A percentile compares a stretch with the other conserved stretches of the same genome.
Conservation (phyloP, 2,797 vertebrate genomes). For the Schizopygopsis malacanthus region DNA sequence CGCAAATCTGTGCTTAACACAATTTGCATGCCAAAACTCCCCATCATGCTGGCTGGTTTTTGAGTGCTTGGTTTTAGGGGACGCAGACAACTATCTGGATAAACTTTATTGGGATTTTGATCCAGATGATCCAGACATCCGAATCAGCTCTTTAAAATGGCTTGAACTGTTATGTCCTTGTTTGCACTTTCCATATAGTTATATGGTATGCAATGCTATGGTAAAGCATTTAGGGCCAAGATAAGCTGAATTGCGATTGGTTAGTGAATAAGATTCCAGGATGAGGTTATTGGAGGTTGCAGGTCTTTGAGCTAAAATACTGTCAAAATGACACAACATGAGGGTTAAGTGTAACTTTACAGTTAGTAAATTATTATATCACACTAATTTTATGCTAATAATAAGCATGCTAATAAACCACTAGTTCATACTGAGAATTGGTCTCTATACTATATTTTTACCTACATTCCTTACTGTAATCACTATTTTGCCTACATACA, state of each 20-base stretch:
- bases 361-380: too few relatives aligned
- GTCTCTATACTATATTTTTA: too few relatives aligned
- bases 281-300: too few relatives aligned
- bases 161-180: neutral
- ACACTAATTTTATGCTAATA: neutral
- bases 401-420: too few relatives aligned
- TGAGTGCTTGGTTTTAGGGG: neutral
- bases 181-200: neutral
- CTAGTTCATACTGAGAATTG: too few relatives aligned
- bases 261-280: neutral
- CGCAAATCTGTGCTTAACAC: conserved; percentile 19
- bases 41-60: neutral
- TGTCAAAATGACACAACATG: neutral
- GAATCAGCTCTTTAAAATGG: neutral
- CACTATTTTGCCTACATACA: neutral
- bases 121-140: neutral
- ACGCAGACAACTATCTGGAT: neutral
- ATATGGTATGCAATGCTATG: neutral
- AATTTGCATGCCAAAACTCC: conserved; percentile 19
- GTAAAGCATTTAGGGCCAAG: neutral
- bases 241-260: neutral
- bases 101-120: neutral
- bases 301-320: too few relatives aligned
- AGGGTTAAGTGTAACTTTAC: too few relatives aligned
- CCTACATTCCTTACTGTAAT: neutral